Base-by-base conservation (phyloP, 2,888 invertebrate genomes). In the Dyspetes luteomarginatus region DNA sequence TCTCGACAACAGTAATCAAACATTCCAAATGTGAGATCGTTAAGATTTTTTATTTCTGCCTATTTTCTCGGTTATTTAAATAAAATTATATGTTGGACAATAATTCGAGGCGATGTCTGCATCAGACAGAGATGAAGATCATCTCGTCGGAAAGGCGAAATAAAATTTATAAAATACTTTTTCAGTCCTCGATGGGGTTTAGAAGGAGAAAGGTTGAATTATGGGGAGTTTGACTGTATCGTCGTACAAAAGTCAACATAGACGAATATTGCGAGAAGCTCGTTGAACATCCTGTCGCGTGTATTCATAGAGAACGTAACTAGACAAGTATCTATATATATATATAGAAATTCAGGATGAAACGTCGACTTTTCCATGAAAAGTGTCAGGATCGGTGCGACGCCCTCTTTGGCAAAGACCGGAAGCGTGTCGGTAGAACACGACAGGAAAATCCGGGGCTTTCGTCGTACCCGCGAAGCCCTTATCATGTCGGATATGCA, bases 361-460 rank as follows among this genome's bases (percentile, higher is more conserved):
- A 73, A 48, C 36, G 58, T 17, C 65, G 65, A 74, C 22, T 67
- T 67, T 67, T 48, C 22, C 36, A 50, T 24, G 52, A 62, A 60
- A 68, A 75, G 67, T 50, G 75, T 75, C 68, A 52, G 55, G 55
- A 69, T 76, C 62, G 62, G 36, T 62, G 22, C 45, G 48, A 30
- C 17, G 22, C 50, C 50, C 50, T 45, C 36, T 67, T 76, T 48
- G 60, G 55, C 55, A 26, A 28, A 41, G 41, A 72, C 72, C 56
- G 74, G 69, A 62, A 75, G 64, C 78, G 64, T 81, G 83, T 79
- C 82, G 83, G 77, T 68, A 68, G 55, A 72, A 82, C 85, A 83
- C 82, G 86, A 85, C 84, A 79, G 81, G 82, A 84, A 87, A 85
- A 87, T 87, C 86, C 83, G 68, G 78, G 80, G 84, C 83, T 86